Conservation (phyloP, 2,888 invertebrate species). For the Prosapia bicincta region DNA sequence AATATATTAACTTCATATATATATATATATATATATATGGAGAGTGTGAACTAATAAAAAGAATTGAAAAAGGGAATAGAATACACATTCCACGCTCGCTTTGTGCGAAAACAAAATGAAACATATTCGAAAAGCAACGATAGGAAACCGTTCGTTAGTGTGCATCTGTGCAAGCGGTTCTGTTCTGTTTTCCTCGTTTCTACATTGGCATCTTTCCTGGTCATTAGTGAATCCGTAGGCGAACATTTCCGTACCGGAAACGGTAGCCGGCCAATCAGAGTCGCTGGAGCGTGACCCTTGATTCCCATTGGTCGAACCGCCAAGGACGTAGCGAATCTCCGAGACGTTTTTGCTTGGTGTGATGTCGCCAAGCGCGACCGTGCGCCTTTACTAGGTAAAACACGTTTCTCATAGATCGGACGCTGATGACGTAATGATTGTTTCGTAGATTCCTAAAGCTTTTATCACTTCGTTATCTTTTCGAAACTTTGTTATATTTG, state of each 20-base stretch:
- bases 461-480: too few species aligned
- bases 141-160: too few species aligned
- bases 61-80: too few species aligned
- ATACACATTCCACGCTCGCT: too few species aligned
- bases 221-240: slow-evolving; percentile 23
- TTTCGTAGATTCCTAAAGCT: background rate
- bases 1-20: too few species aligned
- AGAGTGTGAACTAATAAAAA: too few species aligned
- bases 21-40: too few species aligned
- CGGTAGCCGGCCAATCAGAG: background rate
- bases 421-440: background rate
- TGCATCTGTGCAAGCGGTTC: too few species aligned
- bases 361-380: background rate
- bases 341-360: background rate
- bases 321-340: background rate
- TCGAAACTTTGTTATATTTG: too few species aligned
- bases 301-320: background rate
- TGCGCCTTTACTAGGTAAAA: too few species aligned
- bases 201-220: slow-evolving; percentile 17
- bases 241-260: slow-evolving; percentile 22
- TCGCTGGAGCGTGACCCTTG: slow-evolving; percentile 6
- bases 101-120: too few species aligned
- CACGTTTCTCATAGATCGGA: background rate
- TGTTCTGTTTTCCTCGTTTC: background rate
- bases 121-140: too few species aligned